Evolutionary conservation across 2,888 invertebrate species (phyloP), one percentile per base, ranked within the genome.

Genomic region (Trichacis sp.): DNA sequence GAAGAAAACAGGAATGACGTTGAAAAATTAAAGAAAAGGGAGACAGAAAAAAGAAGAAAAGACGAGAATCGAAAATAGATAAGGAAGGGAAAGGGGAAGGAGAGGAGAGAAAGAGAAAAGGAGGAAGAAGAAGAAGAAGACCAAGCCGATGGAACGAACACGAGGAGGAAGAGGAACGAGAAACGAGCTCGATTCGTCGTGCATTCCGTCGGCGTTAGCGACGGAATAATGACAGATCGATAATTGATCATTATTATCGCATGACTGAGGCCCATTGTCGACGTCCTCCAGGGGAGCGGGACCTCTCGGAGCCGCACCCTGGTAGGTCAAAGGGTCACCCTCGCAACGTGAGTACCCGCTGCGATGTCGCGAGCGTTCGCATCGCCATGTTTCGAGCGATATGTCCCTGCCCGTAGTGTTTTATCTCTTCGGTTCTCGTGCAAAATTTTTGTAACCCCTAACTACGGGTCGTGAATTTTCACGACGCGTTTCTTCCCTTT

Each of bases 181-280:
- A 68, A 64, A 64, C 55, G 69, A 72, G 73, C 70, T 75, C 74
- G 75, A 81, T 79, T 80, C 78, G 77, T 79, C 75, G 76, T 76
- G 79, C 81, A 82, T 81, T 81, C 77, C 76, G 73, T 58, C 69
- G 70, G 71, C 72, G 73, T 71, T 73, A 70, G 72, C 76, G 69
- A 78, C 79, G 78, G 8, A 24, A 5, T 3, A 81, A 81, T 80
- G 80, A 82, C 81, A 78, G 77, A 80, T 81, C 79, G 77, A 81
- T 82, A 81, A 82, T 82, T 80, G 80, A 81, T 83, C 82, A 78
- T 81, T 82, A 80, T 79, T 78, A 75, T 79, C 73, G 77, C 76
- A 76, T 74, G 77, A 77, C 78, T 75, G 74, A 71, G 73, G 54
- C 69, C 78, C 71, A 80, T 79, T 80, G 79, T 80, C 76, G 74